Evolutionary conservation across 2,797 vertebrate genomes (phyloP).

Genomic region (Sternarchorhynchus goeldii): DNA sequence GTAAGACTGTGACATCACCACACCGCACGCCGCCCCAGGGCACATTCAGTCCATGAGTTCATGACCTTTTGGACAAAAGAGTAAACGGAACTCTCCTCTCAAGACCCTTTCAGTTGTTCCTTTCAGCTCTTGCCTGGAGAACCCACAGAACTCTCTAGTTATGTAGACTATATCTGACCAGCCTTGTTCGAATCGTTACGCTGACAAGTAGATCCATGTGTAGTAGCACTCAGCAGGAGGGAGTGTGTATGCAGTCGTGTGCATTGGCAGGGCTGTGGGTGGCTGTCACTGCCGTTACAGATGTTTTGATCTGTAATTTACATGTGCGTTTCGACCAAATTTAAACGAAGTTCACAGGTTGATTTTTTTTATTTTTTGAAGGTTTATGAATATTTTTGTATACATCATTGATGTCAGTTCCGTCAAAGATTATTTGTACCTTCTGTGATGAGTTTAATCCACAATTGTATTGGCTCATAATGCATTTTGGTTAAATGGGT

Average conservation of each 20-base stretch:
- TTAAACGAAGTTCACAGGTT: constrained; percentile 52
- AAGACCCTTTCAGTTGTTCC: not conserved
- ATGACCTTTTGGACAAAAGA: not conserved
- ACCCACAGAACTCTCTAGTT: constrained; percentile 7
- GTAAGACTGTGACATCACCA: constrained; percentile 59
- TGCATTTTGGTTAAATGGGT: not conserved
- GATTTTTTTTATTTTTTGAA: constrained; percentile 67
- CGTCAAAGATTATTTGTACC: constrained; percentile 25
- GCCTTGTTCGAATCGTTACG: not conserved
- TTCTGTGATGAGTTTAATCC: constrained; percentile 15
- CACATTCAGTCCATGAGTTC: constrained; percentile 10
- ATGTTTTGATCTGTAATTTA: constrained; percentile 34
- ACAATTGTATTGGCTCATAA: constrained; percentile 14
- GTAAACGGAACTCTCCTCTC: not conserved
- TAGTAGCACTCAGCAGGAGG: constrained; percentile 9
- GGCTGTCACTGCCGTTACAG: constrained; percentile 47
- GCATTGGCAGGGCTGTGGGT: not conserved
- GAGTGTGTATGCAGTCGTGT: constrained; percentile 7
- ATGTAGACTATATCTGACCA: not conserved
- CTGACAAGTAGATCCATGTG: not conserved
- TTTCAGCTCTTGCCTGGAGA: constrained; percentile 19
- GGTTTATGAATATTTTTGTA: constrained; percentile 75
- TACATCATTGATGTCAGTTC: constrained; percentile 56
- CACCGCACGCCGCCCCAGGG: constrained; percentile 29
- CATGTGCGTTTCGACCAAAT: constrained; percentile 55